These are phyloP conservation scores for Cryptus viduatorius DNA, from an alignment of 2,888 invertebrate genomes.

Conservation along the genomic window DNA sequence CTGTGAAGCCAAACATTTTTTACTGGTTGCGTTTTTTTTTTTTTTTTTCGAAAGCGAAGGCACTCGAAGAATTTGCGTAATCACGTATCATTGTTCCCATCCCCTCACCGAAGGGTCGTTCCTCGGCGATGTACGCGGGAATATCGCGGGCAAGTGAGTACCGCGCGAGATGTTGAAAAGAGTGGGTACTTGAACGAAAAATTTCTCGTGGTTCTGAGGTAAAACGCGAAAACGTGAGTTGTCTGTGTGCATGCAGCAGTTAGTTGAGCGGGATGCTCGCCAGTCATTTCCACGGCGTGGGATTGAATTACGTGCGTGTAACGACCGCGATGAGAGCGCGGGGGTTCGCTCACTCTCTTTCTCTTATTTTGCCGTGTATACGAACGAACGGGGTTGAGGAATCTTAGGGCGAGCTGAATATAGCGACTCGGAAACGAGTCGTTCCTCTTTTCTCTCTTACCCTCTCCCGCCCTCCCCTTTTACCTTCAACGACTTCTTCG, in stretches of 20 bases:
- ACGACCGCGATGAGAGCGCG: constrained; percentile 66
- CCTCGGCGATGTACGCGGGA: constrained; percentile 11
- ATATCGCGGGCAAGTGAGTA: constrained; percentile 29
- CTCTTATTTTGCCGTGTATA: constrained; percentile 1
- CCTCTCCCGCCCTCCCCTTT: constrained; percentile 10
- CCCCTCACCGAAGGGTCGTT: constrained; percentile 49
- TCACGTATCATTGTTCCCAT: constrained; percentile 76
- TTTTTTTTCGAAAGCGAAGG: neutral
- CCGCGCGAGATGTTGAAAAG: neutral
- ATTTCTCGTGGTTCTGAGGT: constrained; percentile 51
- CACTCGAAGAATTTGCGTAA: constrained; percentile 77
- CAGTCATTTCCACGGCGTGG: constrained; percentile 77
- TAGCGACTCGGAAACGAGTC: constrained; percentile 57
- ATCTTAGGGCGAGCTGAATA: constrained; percentile 35
- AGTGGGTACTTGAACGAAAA: constrained; percentile 27
- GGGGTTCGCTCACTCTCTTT: constrained; percentile 12
- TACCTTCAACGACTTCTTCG: constrained; percentile 50
- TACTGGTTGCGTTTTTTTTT: neutral
- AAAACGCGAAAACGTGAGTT: constrained; percentile 66
- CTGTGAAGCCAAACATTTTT: neutral
- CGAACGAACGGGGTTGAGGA: constrained; percentile 55
- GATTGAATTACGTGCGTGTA: constrained; percentile 77
- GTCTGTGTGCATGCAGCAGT: constrained; percentile 50
- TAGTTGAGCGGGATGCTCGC: constrained; percentile 60
- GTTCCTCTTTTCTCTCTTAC: constrained; percentile 47